Percentiles rank a stretch among this genome's conserved stretches.
These are phyloP conservation scores for Edolisoma coerulescens DNA, from an alignment of 2,113 vertebrate species.

Conservation along the genomic window DNA sequence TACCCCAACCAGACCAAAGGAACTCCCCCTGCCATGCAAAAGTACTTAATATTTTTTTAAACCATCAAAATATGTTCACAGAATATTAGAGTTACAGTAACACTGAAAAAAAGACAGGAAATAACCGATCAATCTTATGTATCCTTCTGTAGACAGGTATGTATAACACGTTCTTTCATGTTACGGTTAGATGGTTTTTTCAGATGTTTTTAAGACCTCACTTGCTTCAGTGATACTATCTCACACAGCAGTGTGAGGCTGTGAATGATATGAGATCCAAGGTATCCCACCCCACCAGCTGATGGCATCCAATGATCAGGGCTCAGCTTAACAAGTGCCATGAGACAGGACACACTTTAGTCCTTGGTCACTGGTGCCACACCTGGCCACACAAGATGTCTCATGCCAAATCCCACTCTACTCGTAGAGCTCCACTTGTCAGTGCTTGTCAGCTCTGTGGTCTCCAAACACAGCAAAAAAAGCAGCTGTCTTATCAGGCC, in stretches of 20 bases:
- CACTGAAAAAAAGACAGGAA: neutral
- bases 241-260: neutral
- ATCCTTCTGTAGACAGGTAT: neutral
- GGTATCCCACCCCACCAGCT: neutral
- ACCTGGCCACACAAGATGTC: fast-evolving
- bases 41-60: neutral
- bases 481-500: neutral
- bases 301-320: neutral
- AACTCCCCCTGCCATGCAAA: neutral
- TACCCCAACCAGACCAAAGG: neutral
- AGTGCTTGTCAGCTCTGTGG: neutral
- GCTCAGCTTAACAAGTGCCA: neutral
- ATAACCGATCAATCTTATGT: neutral
- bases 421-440: fast-evolving
- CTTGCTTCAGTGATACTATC: neutral
- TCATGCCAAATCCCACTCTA: neutral
- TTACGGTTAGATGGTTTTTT: neutral
- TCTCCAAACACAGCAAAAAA: neutral
- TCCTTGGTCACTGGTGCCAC: neutral
- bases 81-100: neutral
- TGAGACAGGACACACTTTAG: neutral
- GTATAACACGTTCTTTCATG: neutral
- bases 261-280: neutral
- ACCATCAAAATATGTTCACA: neutral
- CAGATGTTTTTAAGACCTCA: neutral